These are phyloP conservation scores for Cantharis rustica DNA, from an alignment of 2,888 invertebrate genomes.

Conservation along the genomic window DNA sequence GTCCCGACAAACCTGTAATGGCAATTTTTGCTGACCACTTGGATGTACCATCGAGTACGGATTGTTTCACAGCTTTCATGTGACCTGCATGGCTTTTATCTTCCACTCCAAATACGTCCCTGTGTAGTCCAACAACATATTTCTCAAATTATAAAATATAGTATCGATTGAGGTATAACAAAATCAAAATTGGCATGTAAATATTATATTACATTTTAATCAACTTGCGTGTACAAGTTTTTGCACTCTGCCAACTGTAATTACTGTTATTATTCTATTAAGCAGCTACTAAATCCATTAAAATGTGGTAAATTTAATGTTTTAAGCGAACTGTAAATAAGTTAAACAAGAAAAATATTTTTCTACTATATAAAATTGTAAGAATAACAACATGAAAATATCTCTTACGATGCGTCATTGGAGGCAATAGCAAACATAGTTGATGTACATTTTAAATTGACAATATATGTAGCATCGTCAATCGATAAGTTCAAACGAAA, in stretches of 20 bases:
- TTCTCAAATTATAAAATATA: slow-evolving; percentile 2
- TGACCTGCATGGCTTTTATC: slow-evolving; percentile 92
- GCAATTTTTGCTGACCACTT: slow-evolving; percentile 99
- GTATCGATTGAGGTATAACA: not conserved
- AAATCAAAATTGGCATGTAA: slow-evolving; percentile 6
- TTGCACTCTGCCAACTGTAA: not conserved
- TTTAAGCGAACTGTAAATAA: not conserved
- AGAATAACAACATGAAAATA: not conserved
- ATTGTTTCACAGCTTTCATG: slow-evolving; percentile 98
- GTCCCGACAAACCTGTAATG: slow-evolving; percentile 91
- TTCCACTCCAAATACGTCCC: slow-evolving; percentile 96
- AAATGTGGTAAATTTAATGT: not conserved
- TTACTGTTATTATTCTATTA: not conserved
- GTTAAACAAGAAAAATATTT: not conserved
- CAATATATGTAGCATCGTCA: not conserved
- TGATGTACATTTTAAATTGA: not conserved
- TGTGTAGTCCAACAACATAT: slow-evolving; percentile 53
- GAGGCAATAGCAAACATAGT: not conserved
- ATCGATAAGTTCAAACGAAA: not conserved
- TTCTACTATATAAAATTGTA: not conserved
- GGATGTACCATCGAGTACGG: slow-evolving; percentile 98
- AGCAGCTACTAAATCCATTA: not conserved
- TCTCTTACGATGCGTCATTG: not conserved
- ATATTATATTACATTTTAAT: not conserved
- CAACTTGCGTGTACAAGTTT: not conserved